phyloP scores from a whole-genome alignment of 2,113 vertebrate species.

The Leucoraja erinaceus region DNA sequence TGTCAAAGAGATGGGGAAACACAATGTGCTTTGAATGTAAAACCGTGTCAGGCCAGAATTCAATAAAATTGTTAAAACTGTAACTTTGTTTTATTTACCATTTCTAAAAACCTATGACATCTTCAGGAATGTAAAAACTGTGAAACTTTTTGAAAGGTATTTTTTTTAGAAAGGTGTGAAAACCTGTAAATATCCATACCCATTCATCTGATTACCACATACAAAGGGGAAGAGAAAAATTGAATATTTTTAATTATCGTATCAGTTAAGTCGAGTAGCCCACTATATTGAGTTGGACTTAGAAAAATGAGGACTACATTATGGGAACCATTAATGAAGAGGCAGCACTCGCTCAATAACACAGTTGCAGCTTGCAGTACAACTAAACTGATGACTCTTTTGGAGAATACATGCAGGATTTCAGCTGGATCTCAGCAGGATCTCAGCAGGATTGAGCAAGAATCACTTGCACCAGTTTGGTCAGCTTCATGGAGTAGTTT shows the following conservation, averaged over 20 bases:
- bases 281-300: background rate
- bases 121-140: background rate
- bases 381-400: background rate
- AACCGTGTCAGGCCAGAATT: background rate
- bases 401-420: background rate
- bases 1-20: background rate
- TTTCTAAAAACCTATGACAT: background rate
- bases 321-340: background rate
- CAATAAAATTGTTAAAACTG: background rate
- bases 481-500: too few species aligned
- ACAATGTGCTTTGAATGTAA: background rate
- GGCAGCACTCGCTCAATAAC: background rate
- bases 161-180: background rate
- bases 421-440: background rate
- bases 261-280: too few species aligned
- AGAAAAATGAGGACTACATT: too few species aligned
- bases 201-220: background rate
- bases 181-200: background rate
- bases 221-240: background rate
- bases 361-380: background rate
- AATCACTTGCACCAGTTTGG: too few species aligned
- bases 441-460: background rate
- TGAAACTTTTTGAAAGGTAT: slow-evolving; percentile 6
- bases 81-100: background rate
- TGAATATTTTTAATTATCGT: background rate